Conservation (phyloP, 92 coral and sea anemone species). For the Epizoanthus fatuus region DNA sequence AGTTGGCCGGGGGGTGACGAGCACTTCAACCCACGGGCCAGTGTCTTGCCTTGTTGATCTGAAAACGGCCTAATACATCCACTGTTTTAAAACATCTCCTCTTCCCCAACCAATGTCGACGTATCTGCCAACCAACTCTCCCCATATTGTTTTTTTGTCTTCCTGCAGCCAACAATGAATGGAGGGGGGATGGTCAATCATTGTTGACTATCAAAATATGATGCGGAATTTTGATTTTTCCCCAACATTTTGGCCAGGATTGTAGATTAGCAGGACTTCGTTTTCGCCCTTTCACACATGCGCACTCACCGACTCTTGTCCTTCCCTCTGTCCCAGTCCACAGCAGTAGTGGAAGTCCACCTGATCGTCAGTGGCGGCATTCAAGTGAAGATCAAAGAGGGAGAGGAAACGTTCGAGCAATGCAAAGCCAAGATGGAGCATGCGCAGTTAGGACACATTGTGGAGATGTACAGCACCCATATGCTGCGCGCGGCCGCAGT, state of each 20-base stretch:
- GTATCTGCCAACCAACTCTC: too few relatives aligned
- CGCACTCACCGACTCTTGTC: not conserved
- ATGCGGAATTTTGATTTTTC: too few relatives aligned
- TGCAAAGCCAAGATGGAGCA: slow-evolving; percentile 27
- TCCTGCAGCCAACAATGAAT: too few relatives aligned
- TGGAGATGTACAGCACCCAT: slow-evolving; percentile 39
- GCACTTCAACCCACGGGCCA: not conserved
- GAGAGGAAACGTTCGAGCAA: slow-evolving; percentile 29
- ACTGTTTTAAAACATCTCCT: too few relatives aligned
- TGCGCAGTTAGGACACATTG: slow-evolving; percentile 41
- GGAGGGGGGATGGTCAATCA: too few relatives aligned
- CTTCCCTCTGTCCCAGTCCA: slow-evolving; percentile 41
- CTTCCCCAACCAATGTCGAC: too few relatives aligned
- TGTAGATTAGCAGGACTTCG: not conserved
- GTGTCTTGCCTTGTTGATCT: not conserved
- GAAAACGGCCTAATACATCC: too few relatives aligned
- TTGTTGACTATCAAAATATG: too few relatives aligned
- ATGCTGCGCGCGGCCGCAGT: slow-evolving; percentile 48
- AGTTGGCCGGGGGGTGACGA: too few relatives aligned
- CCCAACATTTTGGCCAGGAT: too few relatives aligned
- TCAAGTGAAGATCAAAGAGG: slow-evolving; percentile 44
- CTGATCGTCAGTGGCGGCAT: slow-evolving; percentile 37
- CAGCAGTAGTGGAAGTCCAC: slow-evolving; percentile 50
- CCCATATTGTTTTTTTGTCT: too few relatives aligned
- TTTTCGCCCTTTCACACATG: not conserved